Evolutionary conservation across 2,888 invertebrate genomes (phyloP).

Genomic region (Globia sparganii): DNA sequence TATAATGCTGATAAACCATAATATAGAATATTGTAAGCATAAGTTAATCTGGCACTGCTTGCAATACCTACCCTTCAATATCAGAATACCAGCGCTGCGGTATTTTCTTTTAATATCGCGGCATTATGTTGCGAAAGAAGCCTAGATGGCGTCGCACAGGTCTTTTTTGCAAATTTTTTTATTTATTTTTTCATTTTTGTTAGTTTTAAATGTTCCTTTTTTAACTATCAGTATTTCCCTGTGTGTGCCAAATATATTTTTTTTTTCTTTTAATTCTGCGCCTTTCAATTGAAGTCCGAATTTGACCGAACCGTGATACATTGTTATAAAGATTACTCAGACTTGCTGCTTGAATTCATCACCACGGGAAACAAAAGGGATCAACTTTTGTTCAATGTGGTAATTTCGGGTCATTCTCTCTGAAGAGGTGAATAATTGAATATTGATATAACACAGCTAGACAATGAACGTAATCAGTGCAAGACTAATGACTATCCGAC

Average conservation of each 20-base stretch:
- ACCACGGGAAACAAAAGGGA: no score
- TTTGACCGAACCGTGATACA: background rate
- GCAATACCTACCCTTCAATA: no score
- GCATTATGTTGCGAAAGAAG: no score
- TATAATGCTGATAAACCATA: background rate
- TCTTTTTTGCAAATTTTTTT: no score
- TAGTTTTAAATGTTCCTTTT: no score
- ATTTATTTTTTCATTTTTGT: no score
- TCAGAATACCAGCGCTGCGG: no score
- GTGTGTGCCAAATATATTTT: no score
- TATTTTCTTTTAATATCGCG: no score
- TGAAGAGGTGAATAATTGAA: constrained; percentile 5
- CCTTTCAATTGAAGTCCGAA: background rate
- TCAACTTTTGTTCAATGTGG: constrained; percentile 1
- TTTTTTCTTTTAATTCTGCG: background rate
- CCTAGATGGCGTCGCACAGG: no score
- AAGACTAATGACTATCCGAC: background rate
- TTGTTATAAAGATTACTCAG: background rate
- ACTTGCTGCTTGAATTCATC: background rate
- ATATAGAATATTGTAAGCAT: background rate
- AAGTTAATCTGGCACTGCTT: background rate
- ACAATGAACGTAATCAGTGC: constrained; percentile 19
- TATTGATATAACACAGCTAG: background rate
- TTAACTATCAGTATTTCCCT: no score
- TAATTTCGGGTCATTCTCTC: background rate